Conservation (phyloP, 2,888 invertebrate genomes). For the Sarcophaga carnaria region DNA sequence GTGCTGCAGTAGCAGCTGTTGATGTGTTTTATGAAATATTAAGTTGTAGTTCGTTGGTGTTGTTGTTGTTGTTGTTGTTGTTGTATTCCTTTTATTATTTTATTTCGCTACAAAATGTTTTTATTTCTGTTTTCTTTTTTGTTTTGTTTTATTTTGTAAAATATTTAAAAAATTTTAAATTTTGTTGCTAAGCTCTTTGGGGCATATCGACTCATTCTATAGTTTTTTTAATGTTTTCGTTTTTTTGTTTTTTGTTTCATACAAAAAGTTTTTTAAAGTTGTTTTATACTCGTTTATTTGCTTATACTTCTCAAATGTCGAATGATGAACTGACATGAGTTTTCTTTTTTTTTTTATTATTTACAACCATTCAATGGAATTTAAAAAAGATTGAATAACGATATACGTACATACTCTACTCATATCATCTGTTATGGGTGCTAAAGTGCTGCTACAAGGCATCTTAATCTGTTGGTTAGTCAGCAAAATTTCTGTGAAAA, state of each 20-base stretch:
- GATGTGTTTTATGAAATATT: too few relatives aligned
- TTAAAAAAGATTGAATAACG: slow-evolving; percentile 23
- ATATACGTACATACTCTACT: too few relatives aligned
- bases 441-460: too few relatives aligned
- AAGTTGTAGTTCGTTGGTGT: not conserved
- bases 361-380: not conserved
- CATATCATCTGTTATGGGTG: too few relatives aligned
- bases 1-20: slow-evolving; percentile 33
- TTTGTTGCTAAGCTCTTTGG: slow-evolving; percentile 57
- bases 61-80: slow-evolving; percentile 20
- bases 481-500: too few relatives aligned
- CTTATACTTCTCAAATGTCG: too few relatives aligned
- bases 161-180: slow-evolving; percentile 27
- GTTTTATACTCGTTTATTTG: too few relatives aligned
- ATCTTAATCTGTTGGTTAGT: too few relatives aligned
- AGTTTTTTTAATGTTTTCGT: slow-evolving; percentile 5
- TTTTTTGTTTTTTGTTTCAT: not conserved
- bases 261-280: slow-evolving; percentile 11
- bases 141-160: not conserved
- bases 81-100: slow-evolving; percentile 5
- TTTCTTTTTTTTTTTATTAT: too few relatives aligned
- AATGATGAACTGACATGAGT: slow-evolving; percentile 38
- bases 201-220: not conserved
- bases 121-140: slow-evolving; percentile 2
- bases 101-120: not conserved